These are phyloP conservation scores for Physella acuta DNA, from an alignment of 1,140 invertebrate species.

Conservation along the genomic window DNA sequence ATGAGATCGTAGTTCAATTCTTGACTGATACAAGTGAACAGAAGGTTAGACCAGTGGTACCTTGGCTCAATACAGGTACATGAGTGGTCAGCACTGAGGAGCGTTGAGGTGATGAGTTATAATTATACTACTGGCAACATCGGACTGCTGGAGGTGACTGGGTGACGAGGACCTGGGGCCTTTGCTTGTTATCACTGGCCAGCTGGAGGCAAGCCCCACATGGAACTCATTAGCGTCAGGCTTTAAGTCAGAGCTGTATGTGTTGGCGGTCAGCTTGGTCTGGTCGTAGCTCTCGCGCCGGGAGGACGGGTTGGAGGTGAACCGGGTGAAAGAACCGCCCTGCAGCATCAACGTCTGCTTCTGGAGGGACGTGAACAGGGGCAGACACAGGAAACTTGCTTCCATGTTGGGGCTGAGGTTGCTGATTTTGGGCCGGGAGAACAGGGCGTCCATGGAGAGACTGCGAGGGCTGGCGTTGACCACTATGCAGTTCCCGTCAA, in stretches of 20 bases:
- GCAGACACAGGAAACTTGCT: conserved; percentile 29
- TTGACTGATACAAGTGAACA: too few relatives aligned
- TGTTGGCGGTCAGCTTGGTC: too few relatives aligned
- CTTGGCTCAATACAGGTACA: too few relatives aligned
- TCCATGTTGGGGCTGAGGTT: conserved; percentile 41
- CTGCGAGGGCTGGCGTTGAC: conserved; percentile 16
- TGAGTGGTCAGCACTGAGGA: too few relatives aligned
- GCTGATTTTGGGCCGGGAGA: conserved; percentile 42
- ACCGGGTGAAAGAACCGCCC: conserved; percentile 22
- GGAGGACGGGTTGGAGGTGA: conserved; percentile 8
- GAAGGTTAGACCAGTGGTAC: too few relatives aligned
- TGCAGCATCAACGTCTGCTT: conserved; percentile 32
- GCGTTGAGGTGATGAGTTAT: not conserved
- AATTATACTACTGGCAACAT: not conserved
- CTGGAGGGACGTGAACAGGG: conserved; percentile 27
- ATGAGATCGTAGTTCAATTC: too few relatives aligned
- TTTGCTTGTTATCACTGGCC: conserved; percentile 23
- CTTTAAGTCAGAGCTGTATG: too few relatives aligned
- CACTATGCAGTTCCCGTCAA: not conserved
- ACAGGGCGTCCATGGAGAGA: conserved; percentile 42
- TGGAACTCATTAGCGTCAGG: too few relatives aligned
- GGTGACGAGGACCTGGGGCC: not conserved
- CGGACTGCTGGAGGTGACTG: not conserved
- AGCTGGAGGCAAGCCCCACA: conserved; percentile 35
- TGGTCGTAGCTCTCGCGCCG: conserved; percentile 9